Evolutionary conservation across 1,140 invertebrate species (phyloP).

Genomic region (Mizuhopecten yessoensis): DNA sequence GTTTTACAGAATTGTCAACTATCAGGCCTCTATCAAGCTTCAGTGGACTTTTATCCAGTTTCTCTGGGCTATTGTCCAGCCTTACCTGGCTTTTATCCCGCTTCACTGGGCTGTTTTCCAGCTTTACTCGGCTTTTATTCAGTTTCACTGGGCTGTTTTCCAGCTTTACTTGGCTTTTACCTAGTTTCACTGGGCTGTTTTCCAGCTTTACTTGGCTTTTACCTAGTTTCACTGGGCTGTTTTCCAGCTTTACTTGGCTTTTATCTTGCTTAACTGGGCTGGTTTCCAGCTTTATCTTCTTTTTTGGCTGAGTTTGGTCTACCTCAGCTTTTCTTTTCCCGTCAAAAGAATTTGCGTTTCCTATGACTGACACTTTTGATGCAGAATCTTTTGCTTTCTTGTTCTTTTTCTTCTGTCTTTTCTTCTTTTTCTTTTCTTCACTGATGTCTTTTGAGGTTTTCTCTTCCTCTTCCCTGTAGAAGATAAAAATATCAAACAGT

Average conservation of each 20-base stretch:
- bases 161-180: neutral
- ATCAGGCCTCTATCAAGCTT: neutral
- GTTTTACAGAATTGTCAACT: neutral
- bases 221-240: neutral
- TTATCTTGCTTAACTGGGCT: too few species aligned
- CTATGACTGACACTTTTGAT: neutral
- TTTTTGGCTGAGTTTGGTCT: neutral
- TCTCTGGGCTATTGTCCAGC: neutral
- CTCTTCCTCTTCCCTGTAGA: constrained; percentile 19
- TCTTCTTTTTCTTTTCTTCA: constrained; percentile 56
- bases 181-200: neutral
- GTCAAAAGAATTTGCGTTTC: neutral
- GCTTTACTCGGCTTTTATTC: neutral
- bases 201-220: neutral
- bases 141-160: neutral
- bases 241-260: neutral
- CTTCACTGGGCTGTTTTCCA: neutral
- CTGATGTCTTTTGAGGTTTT: constrained; percentile 51
- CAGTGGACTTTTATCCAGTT: neutral
- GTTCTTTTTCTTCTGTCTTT: constrained; percentile 64
- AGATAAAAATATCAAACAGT: too few species aligned
- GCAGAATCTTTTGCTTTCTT: constrained; percentile 45
- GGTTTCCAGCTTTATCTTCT: neutral
- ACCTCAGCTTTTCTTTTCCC: neutral
- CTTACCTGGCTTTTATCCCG: neutral